Base-by-base conservation (phyloP, 2,797 vertebrate species). In the Holocentrus rufus region DNA sequence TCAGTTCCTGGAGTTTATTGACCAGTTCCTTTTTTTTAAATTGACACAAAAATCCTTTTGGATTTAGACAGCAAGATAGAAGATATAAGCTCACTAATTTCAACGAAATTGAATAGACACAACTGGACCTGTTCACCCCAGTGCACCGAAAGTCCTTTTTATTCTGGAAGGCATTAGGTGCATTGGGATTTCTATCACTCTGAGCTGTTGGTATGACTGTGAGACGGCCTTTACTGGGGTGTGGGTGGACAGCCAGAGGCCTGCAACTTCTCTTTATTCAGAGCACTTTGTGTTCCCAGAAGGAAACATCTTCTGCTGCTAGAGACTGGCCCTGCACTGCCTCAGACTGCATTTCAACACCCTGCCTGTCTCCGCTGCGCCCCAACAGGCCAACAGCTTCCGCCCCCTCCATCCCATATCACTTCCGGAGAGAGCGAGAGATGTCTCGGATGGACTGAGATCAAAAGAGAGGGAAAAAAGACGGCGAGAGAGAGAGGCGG, bases 341-440 rank as follows among this genome's bases (percentile, higher is more conserved):
- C 79, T 93, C 92, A 92, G 84, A 69, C 81, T 31, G 50, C 54
- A 53, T 93, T 92, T 94, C 92, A 92, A 82, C 91, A 83, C 87
- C 76, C 39, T 4, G 11, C 64, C 80, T 57, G 72, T 80, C 79
- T 85, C 79, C 72, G 68, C 75, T 59, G 27, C 76, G 64, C 27
- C 30, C 62, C n/a, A n/a, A n/a, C n/a, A 62, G 76, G 54, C 61
- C 64, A 54, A 68, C 71, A 59, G 70, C 68, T 31, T 76, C 86
- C 82, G 52, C 84, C 83, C 82, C 84, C 84, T 69, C 65, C 69
- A 69, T 59, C 77, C 71, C 69, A 74, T 87, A 83, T 92, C 89
- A 72, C 83, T 88, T 90, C 92, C 82, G 73, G 81, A 86, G 74
- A 76, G 72, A 72, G 66, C 67, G 63, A 76, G 74, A 83, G 85